Evolutionary conservation across 2,888 invertebrate species (phyloP).

Genomic region (Thecophora atra): DNA sequence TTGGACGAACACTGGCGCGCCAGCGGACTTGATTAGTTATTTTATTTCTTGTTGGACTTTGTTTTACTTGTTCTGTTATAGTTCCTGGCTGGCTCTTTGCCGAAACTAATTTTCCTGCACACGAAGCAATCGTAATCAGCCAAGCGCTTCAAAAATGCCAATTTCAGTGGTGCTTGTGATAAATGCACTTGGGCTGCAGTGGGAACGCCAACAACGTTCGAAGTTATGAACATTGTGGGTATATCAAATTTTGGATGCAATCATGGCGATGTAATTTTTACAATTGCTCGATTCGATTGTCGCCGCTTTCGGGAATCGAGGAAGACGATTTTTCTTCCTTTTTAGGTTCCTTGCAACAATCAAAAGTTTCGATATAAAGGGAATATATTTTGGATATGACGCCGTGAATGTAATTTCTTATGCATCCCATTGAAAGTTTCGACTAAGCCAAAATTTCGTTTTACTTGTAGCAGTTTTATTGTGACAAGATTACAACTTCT

Average conservation of each 20-base stretch:
- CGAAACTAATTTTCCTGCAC: conserved; percentile 66
- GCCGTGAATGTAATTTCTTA: too few species aligned
- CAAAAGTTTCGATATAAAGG: too few species aligned
- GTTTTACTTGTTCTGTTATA: not conserved
- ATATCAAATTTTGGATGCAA: conserved; percentile 4
- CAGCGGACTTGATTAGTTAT: conserved; percentile 64
- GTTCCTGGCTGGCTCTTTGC: conserved; percentile 15
- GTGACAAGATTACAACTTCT: conserved; percentile 41
- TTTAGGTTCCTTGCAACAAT: too few species aligned
- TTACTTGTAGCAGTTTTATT: too few species aligned
- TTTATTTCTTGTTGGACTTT: conserved; percentile 41
- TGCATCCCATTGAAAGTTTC: too few species aligned
- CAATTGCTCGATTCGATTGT: conserved; percentile 52
- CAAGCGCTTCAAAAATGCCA: conserved; percentile 32
- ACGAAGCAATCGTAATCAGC: conserved; percentile 52
- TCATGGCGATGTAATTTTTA: conserved; percentile 64
- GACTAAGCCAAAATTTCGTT: too few species aligned
- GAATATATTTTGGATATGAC: too few species aligned
- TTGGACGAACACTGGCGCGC: conserved; percentile 52
- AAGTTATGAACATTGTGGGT: conserved; percentile 62
- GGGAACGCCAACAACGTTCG: conserved; percentile 35
- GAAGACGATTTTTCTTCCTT: not conserved
- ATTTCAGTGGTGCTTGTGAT: too few species aligned
- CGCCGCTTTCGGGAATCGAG: not conserved
- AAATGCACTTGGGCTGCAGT: too few species aligned